Percentiles rank a stretch among this genome's conserved stretches.
These are phyloP conservation scores for Crax fasciolata DNA, from an alignment of 2,797 vertebrate genomes.

Conservation along the genomic window DNA sequence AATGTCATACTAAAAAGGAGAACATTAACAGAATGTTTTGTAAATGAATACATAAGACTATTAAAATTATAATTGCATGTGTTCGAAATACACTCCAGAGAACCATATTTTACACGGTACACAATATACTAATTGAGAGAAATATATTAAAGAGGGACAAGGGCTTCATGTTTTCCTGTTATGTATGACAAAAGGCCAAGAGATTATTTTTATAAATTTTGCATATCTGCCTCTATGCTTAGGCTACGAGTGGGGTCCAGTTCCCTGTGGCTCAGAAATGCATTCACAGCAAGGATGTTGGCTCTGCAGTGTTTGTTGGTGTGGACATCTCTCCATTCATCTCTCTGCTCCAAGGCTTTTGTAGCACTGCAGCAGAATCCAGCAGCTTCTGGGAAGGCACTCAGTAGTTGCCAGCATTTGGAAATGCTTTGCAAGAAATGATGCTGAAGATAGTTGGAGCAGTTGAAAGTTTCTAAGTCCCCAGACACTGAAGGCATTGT, in stretches of 20 bases:
- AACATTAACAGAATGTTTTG: background rate
- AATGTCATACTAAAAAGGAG: background rate
- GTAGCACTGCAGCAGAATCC: background rate
- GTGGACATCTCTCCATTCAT: fast-evolving
- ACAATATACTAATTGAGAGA: background rate
- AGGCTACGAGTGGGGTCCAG: fast-evolving
- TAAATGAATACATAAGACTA: background rate
- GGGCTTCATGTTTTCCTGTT: background rate
- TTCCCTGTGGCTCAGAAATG: background rate
- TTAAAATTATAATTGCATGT: background rate
- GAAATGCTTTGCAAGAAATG: background rate
- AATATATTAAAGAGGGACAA: background rate
- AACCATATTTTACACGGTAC: background rate
- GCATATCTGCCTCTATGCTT: background rate
- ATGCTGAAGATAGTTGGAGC: background rate
- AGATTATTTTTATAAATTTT: background rate
- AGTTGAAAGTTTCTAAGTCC: background rate
- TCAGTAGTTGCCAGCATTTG: fast-evolving
- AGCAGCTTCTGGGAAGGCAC: background rate
- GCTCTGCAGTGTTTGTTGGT: background rate
- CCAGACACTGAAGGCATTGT: background rate
- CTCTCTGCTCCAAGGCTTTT: background rate
- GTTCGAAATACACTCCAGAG: conserved; percentile 5
- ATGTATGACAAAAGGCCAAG: background rate
- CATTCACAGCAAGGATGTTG: background rate